phyloP scores from a whole-genome alignment of 2,113 vertebrate species.

The Mirounga angustirostris region DNA sequence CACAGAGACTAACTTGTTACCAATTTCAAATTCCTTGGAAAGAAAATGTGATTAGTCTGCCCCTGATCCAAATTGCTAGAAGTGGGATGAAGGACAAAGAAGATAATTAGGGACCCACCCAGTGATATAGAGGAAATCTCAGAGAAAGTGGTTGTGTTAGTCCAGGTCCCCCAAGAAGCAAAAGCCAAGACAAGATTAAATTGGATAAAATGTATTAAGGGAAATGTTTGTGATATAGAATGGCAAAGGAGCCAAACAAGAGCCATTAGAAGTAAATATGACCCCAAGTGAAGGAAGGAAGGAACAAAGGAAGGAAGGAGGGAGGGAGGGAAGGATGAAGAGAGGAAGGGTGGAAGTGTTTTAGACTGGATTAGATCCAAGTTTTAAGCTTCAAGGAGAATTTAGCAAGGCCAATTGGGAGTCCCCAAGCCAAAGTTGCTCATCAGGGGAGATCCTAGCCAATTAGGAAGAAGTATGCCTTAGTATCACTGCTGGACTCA shows the following conservation, averaged over 20 bases:
- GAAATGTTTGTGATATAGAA: not conserved
- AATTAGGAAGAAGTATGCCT: not conserved
- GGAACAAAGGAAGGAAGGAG: not conserved
- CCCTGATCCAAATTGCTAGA: constrained; percentile 9
- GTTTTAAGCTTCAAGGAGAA: constrained; percentile 22
- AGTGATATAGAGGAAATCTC: not conserved
- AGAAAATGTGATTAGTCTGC: not conserved
- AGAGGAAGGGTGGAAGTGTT: not conserved
- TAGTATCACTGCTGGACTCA: not conserved
- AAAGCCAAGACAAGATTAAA: not conserved
- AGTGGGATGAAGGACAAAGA: not conserved
- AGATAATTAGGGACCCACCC: not conserved
- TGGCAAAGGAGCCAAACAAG: not conserved
- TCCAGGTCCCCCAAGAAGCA: not conserved
- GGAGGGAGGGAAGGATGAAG: rapidly evolving
- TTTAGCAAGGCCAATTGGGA: not conserved
- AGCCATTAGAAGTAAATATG: not conserved
- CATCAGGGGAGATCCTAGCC: not conserved
- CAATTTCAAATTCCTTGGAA: not conserved
- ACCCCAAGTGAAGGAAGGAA: not conserved
- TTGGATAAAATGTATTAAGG: not conserved
- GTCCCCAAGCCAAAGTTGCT: not conserved
- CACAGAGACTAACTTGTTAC: not conserved
- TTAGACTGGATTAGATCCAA: not conserved
- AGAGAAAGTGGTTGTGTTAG: not conserved